Evolutionary conservation across 2,888 invertebrate genomes (phyloP).

Genomic region (Eulithis testata): DNA sequence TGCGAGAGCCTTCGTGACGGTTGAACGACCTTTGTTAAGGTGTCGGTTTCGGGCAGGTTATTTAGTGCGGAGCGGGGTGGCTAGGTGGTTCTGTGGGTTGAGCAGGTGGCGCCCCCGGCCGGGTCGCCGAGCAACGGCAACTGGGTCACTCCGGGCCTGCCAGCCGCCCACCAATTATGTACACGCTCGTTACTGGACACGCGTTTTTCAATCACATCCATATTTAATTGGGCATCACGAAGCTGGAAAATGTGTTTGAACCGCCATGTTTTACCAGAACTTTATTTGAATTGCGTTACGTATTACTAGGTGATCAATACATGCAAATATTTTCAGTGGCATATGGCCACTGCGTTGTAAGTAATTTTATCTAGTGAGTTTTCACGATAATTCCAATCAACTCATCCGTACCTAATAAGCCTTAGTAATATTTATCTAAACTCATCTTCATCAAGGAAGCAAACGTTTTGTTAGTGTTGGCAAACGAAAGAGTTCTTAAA

Average conservation of each 20-base stretch:
- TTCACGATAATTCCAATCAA: background rate
- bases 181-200: slow-evolving; percentile 85
- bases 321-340: slow-evolving; percentile 23
- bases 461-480: background rate
- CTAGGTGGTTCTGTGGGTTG: slow-evolving; percentile 49
- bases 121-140: slow-evolving; percentile 82
- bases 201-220: slow-evolving; percentile 85
- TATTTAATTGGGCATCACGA: slow-evolving; percentile 84
- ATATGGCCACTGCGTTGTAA: background rate
- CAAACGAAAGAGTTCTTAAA: slow-evolving; percentile 8
- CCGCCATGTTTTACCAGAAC: slow-evolving; percentile 74
- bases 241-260: slow-evolving; percentile 80
- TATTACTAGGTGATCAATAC: slow-evolving; percentile 39
- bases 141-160: slow-evolving; percentile 82
- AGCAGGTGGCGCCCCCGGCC: slow-evolving; percentile 56
- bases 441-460: background rate
- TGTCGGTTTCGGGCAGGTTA: slow-evolving; percentile 84
- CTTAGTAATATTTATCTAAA: background rate
- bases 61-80: slow-evolving; percentile 69
- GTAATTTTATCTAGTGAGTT: background rate
- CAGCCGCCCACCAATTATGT: slow-evolving; percentile 81
- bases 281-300: slow-evolving; percentile 64
- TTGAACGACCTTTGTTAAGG: slow-evolving; percentile 84
- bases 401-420: background rate
- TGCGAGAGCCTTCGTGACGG: slow-evolving; percentile 69